Base-by-base conservation (phyloP, 1,140 invertebrate genomes). In the Ditylenchus dipsaci region DNA sequence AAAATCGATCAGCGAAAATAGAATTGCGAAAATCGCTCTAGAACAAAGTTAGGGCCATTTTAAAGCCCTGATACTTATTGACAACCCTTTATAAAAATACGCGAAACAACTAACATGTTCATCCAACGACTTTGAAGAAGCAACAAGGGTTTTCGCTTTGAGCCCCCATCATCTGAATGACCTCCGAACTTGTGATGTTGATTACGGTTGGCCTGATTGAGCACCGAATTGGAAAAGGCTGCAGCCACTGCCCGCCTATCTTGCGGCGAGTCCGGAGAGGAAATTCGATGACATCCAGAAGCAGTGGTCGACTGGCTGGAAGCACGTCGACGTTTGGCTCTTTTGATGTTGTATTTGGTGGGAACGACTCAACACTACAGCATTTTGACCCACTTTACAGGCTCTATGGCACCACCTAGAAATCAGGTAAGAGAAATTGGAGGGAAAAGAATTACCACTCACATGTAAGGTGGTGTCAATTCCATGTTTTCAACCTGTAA, bases 391-490 rank as follows among this genome's bases (percentile, higher is more conserved):
- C 65, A 91, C 90, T 83, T 89, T 91, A 83, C 91, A 93, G 65
- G 90, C 91, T 68, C 91, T 91, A 86, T 93, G 91, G 84, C 91
- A 93, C 90, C 91, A 93, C 33, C 33, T 38, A 11, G 11, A 38
- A 38, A 38, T 3, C 33, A 38, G 3, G 33, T 38, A 38, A 38
- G 11, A 38, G 3, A 38, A 38, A 38, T 38, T 38, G 3, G 3
- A 3, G 11, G 11, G 11, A 38, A 38, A 38, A 38, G 3, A 38
- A 38, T 38, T 38, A 38, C 3, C 3, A 38, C 3, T 38, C 11
- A 38, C 77, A 94, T 89, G 80, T 92, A 90, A 3, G 89, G 88
- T 19, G 91, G 74, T 9, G 76, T 73, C 49, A 77, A 68, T 19
- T 76, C 76, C n/a, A 42, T 42, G 45, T 77, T 77, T 47, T 75